A percentile compares a stretch with the other conserved stretches of the same genome.
phyloP scores from a whole-genome alignment of 2,888 invertebrate genomes.

The Archips crataeganus region DNA sequence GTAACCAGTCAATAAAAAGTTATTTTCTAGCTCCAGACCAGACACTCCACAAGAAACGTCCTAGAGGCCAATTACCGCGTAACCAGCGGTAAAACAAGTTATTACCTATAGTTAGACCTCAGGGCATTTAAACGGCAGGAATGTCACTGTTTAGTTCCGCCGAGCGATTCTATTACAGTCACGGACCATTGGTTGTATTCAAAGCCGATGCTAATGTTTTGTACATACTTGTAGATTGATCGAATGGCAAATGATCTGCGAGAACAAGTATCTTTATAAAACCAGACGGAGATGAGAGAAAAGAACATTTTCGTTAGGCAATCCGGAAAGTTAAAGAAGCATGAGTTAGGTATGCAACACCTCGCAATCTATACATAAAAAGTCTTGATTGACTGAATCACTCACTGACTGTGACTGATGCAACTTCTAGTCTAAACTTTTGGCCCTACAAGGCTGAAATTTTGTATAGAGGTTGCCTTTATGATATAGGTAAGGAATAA shows the following conservation, averaged over 20 bases:
- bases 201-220: slow-evolving; percentile 56
- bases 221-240: slow-evolving; percentile 17
- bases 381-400: no score
- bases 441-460: no score
- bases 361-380: no score
- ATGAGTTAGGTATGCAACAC: no score
- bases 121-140: slow-evolving; percentile 24
- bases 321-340: no score
- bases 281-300: no score
- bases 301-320: no score
- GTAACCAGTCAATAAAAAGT: background rate
- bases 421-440: no score
- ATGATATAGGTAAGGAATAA: no score
- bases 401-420: no score
- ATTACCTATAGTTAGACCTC: slow-evolving; percentile 31
- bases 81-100: slow-evolving; percentile 27
- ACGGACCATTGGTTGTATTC: slow-evolving; percentile 69
- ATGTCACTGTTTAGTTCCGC: slow-evolving; percentile 44
- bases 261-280: background rate
- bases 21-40: slow-evolving; percentile 11
- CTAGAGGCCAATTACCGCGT: slow-evolving; percentile 29
- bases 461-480: no score
- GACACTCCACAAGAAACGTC: slow-evolving; percentile 28
- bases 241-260: background rate
- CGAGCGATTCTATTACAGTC: slow-evolving; percentile 49